Base-by-base conservation (phyloP, 2,113 vertebrate species). In the Cromileptes altivelis region DNA sequence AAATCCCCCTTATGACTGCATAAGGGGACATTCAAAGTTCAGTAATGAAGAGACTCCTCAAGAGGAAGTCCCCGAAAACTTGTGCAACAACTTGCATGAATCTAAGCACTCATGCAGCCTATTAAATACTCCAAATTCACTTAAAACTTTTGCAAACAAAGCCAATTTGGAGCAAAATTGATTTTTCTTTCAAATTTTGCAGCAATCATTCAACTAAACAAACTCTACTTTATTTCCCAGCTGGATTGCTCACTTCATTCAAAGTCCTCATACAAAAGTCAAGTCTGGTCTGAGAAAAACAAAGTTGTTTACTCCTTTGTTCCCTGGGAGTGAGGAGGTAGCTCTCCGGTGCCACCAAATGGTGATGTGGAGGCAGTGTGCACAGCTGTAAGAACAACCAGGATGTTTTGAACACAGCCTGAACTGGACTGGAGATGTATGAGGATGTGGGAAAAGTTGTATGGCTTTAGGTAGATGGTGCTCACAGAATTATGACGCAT, bases 291-390 rank as follows among this genome's bases (percentile, higher is more conserved):
- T 72, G 84, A 70, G 83, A 90, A 92, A 92, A 94, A 91, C 87
- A 88, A 92, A 92, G 86, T 94, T 93, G 94, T 94, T 95, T 93
- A 92, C 91, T 67, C 70, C 84, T 93, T 90, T 91, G 88, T 92
- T 91, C 78, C 23, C 25, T 21, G n/a, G 56, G 53, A 40, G 30
- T 5, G 12, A 55, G 42, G 57, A 40, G 23, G 58, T 33, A 49
- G 85, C 72, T 77, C 70, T 82, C 27, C 65, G 69, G 37, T 71
- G 93, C 91, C 94, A 53, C 87, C 88, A 9, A 11, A 70, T 84
- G 94, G 78, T 0, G 5, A 19, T 9, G 15, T 40, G 12, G 17
- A 53, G 30, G 50, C 15, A 69, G n/a, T 45, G 47, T 61, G 75
- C 65, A 72, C 56, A 76, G n/a, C 65, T 80, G 67, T 30, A 33